Evolutionary conservation across 2,888 invertebrate genomes (phyloP), one percentile per base, ranked within the genome.

Genomic region (Heterodera filipjevi): DNA sequence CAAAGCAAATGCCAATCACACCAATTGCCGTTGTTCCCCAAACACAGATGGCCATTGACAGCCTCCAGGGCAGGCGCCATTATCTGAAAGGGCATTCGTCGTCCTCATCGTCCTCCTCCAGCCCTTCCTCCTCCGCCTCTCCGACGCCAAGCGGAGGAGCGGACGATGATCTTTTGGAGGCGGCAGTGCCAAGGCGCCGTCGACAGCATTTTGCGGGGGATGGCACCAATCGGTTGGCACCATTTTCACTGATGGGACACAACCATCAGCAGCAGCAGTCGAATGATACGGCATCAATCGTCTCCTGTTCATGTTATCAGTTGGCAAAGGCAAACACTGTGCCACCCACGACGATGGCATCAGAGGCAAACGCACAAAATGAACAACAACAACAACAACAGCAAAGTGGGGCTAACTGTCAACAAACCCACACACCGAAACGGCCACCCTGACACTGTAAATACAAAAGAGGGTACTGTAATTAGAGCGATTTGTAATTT

Each of bases 291-390:
- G 93, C 92, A 73, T 94, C 94, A n/a, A 93, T 94, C 19, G 94
- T 94, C 88, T 94, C 94, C 10, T 95, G 94, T 89, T 94, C 94
- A 12, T 94, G 94, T 86, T 92, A 94, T 82, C 87, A 87, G 70
- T 73, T 87, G 22, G 70, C 59, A n/a, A 77, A 72, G 6, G 49
- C 68, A 39, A 39, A 32, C 44, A 27, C 77, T 32, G 30, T 39
- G 30, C 22, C 68, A 19, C 22, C 33, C 68, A 6, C 68, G 14
- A 59, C 59, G 53, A 53, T 53, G 59, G 59, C 59, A 59, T 27
- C 27, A n/a, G n/a, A n/a, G n/a, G n/a, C n/a, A n/a, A n/a, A n/a
- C n/a, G 19, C 14, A 8, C 49, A 49, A 49, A 49, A 12, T 19
- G 19, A 49, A 16, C 49, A 19, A 49, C 19, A 49, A 44, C 44